These are phyloP conservation scores for Cyclura pinguis DNA, from an alignment of 2,797 vertebrate species.

Conservation along the genomic window DNA sequence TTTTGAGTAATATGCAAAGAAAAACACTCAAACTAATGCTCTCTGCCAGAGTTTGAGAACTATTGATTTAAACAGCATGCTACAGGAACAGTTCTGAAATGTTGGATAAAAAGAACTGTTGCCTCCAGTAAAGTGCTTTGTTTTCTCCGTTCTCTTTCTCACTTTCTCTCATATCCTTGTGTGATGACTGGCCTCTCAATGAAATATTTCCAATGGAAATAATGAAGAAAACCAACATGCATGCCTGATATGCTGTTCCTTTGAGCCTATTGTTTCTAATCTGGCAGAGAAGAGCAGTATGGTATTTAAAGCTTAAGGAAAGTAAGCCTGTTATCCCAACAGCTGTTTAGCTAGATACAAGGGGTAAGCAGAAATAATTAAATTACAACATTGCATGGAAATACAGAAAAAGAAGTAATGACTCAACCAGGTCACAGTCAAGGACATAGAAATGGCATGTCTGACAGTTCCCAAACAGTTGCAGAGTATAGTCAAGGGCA, in stretches of 20 bases:
- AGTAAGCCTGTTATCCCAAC: constrained; percentile 30
- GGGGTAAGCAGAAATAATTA: neutral
- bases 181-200: neutral
- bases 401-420: neutral
- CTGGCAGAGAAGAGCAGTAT: neutral
- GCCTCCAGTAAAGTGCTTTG: neutral
- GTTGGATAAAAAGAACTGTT: neutral
- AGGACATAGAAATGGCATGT: neutral
- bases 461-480: neutral
- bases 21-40: neutral
- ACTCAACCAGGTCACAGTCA: neutral
- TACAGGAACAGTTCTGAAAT: neutral
- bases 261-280: constrained; percentile 20
- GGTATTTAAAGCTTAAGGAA: constrained; percentile 29
- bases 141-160: no score
- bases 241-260: neutral
- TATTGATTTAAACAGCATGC: neutral
- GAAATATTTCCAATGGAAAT: constrained; percentile 32
- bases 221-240: constrained; percentile 48
- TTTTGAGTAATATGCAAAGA: neutral
- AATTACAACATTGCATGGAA: constrained; percentile 14
- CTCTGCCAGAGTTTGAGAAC: neutral
- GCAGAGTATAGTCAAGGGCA: neutral
- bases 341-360: constrained; percentile 45
- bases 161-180: neutral